phyloP scores from a whole-genome alignment of 53 echinoderm and acorn worm genomes.

The Mesocentrotus franciscanus region DNA sequence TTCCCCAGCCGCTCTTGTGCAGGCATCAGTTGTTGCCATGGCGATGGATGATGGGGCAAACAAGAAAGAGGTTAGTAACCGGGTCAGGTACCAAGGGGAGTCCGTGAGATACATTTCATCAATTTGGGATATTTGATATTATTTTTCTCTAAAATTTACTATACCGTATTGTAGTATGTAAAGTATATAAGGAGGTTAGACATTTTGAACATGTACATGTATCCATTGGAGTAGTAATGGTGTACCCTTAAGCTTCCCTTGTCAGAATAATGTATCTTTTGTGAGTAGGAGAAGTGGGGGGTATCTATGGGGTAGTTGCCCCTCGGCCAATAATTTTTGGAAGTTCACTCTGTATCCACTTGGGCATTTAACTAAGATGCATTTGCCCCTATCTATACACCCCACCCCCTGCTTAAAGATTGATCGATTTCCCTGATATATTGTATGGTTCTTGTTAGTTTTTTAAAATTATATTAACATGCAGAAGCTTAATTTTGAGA shows the following conservation, averaged over 20 bases:
- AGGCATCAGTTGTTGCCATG: background rate
- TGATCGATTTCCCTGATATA: background rate
- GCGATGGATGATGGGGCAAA: slow-evolving; percentile 3
- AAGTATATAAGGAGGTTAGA: background rate
- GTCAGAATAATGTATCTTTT: background rate
- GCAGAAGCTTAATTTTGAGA: too few relatives aligned
- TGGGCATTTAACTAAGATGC: too few relatives aligned
- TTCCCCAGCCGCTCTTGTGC: background rate
- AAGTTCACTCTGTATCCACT: too few relatives aligned
- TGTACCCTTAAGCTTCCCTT: background rate
- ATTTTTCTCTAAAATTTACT: background rate
- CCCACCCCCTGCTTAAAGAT: background rate
- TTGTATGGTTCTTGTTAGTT: background rate
- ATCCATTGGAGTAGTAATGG: background rate
- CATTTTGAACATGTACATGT: background rate
- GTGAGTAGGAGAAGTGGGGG: background rate
- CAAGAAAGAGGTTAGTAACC: background rate
- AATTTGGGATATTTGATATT: slow-evolving; percentile 24
- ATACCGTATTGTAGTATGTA: background rate
- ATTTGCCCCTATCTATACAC: too few relatives aligned
- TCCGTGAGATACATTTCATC: slow-evolving; percentile 32
- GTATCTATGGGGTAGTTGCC: background rate
- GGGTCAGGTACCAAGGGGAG: slow-evolving; percentile 16
- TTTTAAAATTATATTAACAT: background rate
- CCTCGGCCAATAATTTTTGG: too few relatives aligned